Percentiles rank a stretch among this genome's conserved stretches.
phyloP scores from a whole-genome alignment of 2,113 vertebrate genomes.

The mouse (Mus musculus) region GRCm39 chr13:60734001-60734500 shows the following conservation, averaged over 20 bases:
- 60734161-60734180: too few species aligned
- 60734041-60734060: not conserved
- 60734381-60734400: not conserved
- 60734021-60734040: not conserved
- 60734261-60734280: not conserved
- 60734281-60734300: not conserved
- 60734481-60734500: not conserved
- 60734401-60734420: not conserved
- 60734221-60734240: not conserved
- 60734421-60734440: not conserved
- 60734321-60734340: not conserved
- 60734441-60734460: not conserved
- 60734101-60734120: not conserved
- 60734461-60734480: not conserved
- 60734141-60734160: not conserved
- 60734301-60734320: not conserved
- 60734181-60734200: not conserved
- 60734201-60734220: too few species aligned
- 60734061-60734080: not conserved
- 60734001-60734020: not conserved
- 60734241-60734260: not conserved
- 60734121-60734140: not conserved
- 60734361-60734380: not conserved
- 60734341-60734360: not conserved
- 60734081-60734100: not conserved